Evolutionary conservation across 2,113 vertebrate genomes (phyloP).

Genomic region (Orthonyx spaldingii): DNA sequence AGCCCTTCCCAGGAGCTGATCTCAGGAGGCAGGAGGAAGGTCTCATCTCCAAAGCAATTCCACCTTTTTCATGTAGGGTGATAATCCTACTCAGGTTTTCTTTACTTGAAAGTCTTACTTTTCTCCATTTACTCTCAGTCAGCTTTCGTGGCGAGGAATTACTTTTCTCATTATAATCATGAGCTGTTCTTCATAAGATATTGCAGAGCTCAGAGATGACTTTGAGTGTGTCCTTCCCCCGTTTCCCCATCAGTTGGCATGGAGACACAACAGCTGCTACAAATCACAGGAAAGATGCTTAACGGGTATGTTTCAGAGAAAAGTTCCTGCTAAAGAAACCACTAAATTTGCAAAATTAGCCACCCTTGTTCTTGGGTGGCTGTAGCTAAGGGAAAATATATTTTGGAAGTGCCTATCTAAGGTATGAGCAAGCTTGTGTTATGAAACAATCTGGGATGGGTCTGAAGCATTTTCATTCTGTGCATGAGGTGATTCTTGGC

Average conservation of each 20-base stretch:
- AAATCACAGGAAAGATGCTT: conserved; percentile 35
- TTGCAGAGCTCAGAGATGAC: not conserved
- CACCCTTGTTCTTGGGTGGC: not conserved
- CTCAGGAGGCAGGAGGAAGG: not conserved
- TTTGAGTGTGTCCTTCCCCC: not conserved
- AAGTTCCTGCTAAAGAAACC: conserved; percentile 18
- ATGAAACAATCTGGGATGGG: not conserved
- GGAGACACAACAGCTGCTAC: conserved; percentile 41
- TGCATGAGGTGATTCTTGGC: not conserved
- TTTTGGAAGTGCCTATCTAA: not conserved
- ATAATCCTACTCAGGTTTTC: conserved; percentile 1
- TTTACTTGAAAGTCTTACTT: not conserved
- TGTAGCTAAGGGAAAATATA: not conserved
- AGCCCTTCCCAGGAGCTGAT: not conserved
- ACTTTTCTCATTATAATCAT: conserved; percentile 37
- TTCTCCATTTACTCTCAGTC: not conserved
- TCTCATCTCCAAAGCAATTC: not conserved
- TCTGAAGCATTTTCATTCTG: not conserved
- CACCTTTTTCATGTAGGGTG: not conserved
- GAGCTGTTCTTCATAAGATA: conserved; percentile 14
- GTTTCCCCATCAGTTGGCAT: conserved; percentile 17
- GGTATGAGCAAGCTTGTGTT: not conserved
- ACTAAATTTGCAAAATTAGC: conserved; percentile 17
- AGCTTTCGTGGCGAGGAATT: not conserved
- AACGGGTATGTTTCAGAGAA: not conserved